A percentile compares a stretch with the other conserved stretches of the same genome.
phyloP scores from a whole-genome alignment of 1,140 invertebrate genomes.

The Camponotus floridanus region DNA sequence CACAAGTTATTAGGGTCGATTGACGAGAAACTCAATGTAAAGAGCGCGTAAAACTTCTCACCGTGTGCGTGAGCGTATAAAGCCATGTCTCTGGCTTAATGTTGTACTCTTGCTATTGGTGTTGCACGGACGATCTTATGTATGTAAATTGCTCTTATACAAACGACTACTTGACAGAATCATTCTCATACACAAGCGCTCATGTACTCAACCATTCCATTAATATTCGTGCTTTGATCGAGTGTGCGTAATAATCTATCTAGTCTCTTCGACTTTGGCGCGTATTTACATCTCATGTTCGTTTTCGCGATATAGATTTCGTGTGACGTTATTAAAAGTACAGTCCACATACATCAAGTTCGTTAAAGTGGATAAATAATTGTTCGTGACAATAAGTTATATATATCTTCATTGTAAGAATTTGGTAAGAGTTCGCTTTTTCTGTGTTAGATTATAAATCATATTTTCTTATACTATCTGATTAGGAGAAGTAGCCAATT shows the following conservation, averaged over 20 bases:
- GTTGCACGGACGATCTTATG: slow-evolving; percentile 66
- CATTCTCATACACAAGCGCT: slow-evolving; percentile 3
- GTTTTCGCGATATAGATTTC: not conserved
- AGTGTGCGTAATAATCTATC: not conserved
- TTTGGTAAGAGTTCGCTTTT: too few relatives aligned
- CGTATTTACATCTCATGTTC: not conserved
- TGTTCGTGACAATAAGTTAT: not conserved
- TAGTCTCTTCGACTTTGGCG: not conserved
- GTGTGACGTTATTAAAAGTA: not conserved
- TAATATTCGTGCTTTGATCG: slow-evolving; percentile 61
- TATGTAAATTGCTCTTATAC: slow-evolving; percentile 67
- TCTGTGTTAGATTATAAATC: too few relatives aligned
- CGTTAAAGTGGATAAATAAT: not conserved
- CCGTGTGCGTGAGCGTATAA: slow-evolving; percentile 74
- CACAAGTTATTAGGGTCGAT: slow-evolving; percentile 83
- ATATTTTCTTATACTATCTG: too few relatives aligned
- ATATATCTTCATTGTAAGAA: not conserved
- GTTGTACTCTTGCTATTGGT: slow-evolving; percentile 73
- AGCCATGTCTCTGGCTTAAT: slow-evolving; percentile 68
- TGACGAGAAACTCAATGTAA: slow-evolving; percentile 76
- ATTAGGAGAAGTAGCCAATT: too few relatives aligned
- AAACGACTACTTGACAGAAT: slow-evolving; percentile 57
- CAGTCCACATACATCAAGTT: not conserved
- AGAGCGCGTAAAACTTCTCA: slow-evolving; percentile 79
- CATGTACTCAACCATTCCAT: slow-evolving; percentile 53